Conservation (phyloP, 2,888 invertebrate genomes). For the Plebejus argus region DNA sequence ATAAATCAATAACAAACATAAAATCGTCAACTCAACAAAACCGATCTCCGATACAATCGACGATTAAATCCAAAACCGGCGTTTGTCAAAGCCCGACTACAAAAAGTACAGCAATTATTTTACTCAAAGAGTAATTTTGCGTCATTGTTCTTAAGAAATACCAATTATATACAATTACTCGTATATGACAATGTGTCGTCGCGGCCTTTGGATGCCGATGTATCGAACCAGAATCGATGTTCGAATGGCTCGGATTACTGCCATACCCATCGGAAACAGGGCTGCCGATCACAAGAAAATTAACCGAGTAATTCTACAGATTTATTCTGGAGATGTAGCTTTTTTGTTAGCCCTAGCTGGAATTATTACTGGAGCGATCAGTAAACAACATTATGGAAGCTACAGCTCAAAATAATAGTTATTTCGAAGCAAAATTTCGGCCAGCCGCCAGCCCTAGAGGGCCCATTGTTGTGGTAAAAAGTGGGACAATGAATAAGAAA, state of each 20-base stretch:
- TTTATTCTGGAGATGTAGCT: conserved; percentile 50
- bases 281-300: neutral
- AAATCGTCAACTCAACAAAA: neutral
- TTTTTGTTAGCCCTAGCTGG: conserved; percentile 38
- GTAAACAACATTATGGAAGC: neutral
- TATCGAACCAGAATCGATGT: conserved; percentile 73
- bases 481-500: conserved; percentile 64
- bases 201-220: conserved; percentile 57
- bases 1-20: neutral
- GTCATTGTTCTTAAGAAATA: conserved; percentile 79
- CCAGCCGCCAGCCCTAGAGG: neutral
- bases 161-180: conserved; percentile 80
- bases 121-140: conserved; percentile 74
- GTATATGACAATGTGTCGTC: conserved; percentile 75
- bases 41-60: conserved; percentile 47
- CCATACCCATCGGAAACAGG: conserved; percentile 18
- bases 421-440: neutral
- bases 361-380: neutral
- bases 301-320: neutral
- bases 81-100: conserved; percentile 65
- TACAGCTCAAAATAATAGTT: neutral
- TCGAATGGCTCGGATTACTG: conserved; percentile 53
- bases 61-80: conserved; percentile 58
- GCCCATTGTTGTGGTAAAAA: conserved; percentile 57
- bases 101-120: conserved; percentile 74